Evolutionary conservation across 2,113 vertebrate species (phyloP), one percentile per base, ranked within the genome.

Genomic region (Colius striatus): DNA sequence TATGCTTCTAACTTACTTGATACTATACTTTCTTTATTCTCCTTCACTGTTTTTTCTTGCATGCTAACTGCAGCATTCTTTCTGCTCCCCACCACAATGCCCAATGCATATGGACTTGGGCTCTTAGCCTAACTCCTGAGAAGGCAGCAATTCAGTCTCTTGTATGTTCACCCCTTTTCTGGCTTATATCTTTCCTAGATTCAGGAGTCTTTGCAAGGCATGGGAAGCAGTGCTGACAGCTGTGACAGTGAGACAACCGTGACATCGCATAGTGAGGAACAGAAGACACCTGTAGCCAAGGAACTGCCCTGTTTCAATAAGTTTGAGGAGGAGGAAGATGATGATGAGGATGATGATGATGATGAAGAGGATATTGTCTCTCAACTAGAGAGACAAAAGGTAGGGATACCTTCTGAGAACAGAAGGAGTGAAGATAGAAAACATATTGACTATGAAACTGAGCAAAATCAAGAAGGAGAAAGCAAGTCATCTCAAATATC

Each of bases 231-330:
- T 32, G 98, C 98, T 61, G 99, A 99, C 95, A 99, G 99, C 84
- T 99, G 99, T 96, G 99, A 99, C 97, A 99, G 99, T 34, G 99
- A 99, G 96, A 99, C 98, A 32, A 99, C 99, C 0, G 98, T 99
- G 81, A 99, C 98, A 0, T 99, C 99, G 0, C 97, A 98, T 47
- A 98, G 98, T 16, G 98, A 98, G 63, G 99, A 99, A 29, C 95
- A 98, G 61, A 95, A 94, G 92, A 99, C 98, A 15, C 98, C 97
- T 0, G 30, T 97, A 54, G 97, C 93, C 12, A 87, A 97, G 71
- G 98, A 99, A 53, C 97, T 98, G 38, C 94, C 97, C 17, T 97
- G 91, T 22, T 99, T 98, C 70, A 94, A 95, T 47, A 98, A 98
- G 81, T 98, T 98, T 25, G 97, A 93, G 61, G 94, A 98, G 48